Conservation (phyloP, 2,113 vertebrate species). For the Tyto alba region DNA sequence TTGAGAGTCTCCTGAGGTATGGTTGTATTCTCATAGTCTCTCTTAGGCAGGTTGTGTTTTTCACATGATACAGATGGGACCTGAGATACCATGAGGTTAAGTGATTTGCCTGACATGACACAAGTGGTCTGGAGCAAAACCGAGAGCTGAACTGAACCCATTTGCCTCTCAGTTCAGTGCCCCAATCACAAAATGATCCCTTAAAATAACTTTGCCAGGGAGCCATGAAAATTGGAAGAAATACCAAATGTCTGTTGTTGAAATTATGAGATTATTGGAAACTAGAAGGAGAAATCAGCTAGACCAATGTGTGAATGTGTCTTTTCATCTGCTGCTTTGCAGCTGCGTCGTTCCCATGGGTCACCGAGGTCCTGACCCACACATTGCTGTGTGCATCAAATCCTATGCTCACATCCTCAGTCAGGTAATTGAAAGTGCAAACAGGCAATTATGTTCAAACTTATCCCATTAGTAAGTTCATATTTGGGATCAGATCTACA, state of each 20-base stretch:
- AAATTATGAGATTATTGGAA: not conserved
- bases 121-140: not conserved
- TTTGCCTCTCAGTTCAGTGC: not conserved
- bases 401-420: fast-evolving
- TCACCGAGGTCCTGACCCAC: not conserved
- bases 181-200: not conserved
- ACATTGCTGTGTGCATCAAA: not conserved
- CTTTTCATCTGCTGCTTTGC: not conserved
- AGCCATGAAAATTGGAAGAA: not conserved
- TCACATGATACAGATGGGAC: not conserved
- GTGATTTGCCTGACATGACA: not conserved
- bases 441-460: not conserved
- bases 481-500: not conserved
- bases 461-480: not conserved
- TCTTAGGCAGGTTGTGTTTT: not conserved
- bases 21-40: not conserved
- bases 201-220: not conserved
- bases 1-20: not conserved
- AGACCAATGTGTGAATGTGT: not conserved
- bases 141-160: not conserved
- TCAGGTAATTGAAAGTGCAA: not conserved
- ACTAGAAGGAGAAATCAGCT: not conserved
- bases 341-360: not conserved
- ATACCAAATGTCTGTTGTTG: not conserved
- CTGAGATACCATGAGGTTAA: not conserved